A percentile compares a stretch with the other conserved stretches of the same genome.
phyloP scores from a whole-genome alignment of 2,113 vertebrate species.

The rat (Rattus norvegicus) region GRCr8 NC_086033.1:34564501-34565000 shows the following conservation, averaged over 20 bases:
- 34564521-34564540: not conserved
- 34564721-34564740: not conserved
- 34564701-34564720: not conserved
- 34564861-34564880: not conserved
- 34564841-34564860: not conserved
- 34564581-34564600: not conserved
- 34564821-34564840: not conserved
- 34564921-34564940: not conserved
- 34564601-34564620: not conserved
- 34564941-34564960: not conserved
- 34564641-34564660: not conserved
- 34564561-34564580: not conserved
- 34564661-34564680: not conserved
- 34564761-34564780: not conserved
- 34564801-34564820: not conserved
- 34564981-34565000: not conserved
- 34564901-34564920: not conserved
- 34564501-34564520: not conserved
- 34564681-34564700: not conserved
- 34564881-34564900: not conserved
- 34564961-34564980: not conserved
- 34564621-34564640: not conserved
- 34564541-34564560: not conserved
- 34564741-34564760: not conserved
- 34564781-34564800: not conserved